Conservation (phyloP, 2,113 vertebrate species). For the Rana temporaria region DNA sequence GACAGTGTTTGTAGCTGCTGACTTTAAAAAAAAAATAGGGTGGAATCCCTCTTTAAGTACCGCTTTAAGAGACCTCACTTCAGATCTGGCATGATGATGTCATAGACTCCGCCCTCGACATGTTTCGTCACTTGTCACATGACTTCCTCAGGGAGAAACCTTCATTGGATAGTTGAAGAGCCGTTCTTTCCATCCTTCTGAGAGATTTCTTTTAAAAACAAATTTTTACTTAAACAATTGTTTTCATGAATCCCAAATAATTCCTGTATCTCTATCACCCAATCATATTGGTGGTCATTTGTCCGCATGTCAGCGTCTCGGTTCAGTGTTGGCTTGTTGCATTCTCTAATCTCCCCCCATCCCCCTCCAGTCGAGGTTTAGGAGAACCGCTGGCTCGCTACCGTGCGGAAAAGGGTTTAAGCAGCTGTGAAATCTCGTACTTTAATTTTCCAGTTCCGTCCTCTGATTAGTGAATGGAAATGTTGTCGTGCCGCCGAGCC, state of each 20-base stretch:
- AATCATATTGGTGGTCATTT: background rate
- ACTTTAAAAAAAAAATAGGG: no score
- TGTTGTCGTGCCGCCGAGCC: background rate
- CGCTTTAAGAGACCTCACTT: no score
- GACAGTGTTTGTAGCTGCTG: no score
- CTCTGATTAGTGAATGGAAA: conserved; percentile 26
- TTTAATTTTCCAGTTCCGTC: conserved; percentile 18
- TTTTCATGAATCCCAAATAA: background rate
- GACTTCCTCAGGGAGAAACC: no score
- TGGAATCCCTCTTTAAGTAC: no score
- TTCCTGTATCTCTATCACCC: background rate
- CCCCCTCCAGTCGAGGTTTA: background rate
- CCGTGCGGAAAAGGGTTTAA: background rate
- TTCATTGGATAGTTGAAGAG: no score
- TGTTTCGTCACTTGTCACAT: no score
- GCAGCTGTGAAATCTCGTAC: conserved; percentile 2
- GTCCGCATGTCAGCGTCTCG: background rate
- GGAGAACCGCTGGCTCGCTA: background rate
- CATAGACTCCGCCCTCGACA: no score
- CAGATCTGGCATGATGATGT: no score
- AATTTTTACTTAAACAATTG: no score
- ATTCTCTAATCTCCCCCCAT: background rate
- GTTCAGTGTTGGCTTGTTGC: background rate
- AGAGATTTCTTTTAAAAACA: no score
- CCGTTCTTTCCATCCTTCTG: no score